phyloP scores from a whole-genome alignment of 2,888 invertebrate species.

The Tridacna gigas region DNA sequence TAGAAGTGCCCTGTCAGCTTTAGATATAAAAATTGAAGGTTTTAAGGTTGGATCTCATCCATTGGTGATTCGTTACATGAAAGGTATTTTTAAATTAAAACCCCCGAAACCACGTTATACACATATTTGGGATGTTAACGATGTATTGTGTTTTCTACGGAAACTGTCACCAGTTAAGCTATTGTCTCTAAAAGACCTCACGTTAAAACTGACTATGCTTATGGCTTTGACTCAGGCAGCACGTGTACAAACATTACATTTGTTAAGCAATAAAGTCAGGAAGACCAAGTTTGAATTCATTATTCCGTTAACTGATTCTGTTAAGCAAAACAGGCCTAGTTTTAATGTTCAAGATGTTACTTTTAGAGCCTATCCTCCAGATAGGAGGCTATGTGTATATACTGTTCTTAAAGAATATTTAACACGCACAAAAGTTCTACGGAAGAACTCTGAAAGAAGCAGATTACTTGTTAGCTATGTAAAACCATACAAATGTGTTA shows the following conservation, averaged over 20 bases:
- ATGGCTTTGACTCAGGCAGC: slow-evolving; percentile 47
- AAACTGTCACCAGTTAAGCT: slow-evolving; percentile 36
- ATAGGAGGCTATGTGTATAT: slow-evolving; percentile 44
- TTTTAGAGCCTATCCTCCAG: slow-evolving; percentile 45
- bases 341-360: slow-evolving; percentile 16
- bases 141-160: slow-evolving; percentile 13
- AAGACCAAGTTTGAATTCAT: slow-evolving; percentile 30
- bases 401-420: slow-evolving; percentile 49
- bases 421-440: slow-evolving; percentile 26
- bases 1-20: slow-evolving; percentile 21
- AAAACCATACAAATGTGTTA: slow-evolving; percentile 52
- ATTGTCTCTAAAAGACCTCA: slow-evolving; percentile 35
- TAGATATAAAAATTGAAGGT: slow-evolving; percentile 33
- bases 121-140: slow-evolving; percentile 36
- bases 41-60: slow-evolving; percentile 36
- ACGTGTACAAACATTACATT: slow-evolving; percentile 43
- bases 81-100: slow-evolving; percentile 40
- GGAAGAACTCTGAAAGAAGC: slow-evolving; percentile 19
- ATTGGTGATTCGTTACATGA: slow-evolving; percentile 30
- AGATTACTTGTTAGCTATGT: slow-evolving; percentile 53
- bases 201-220: slow-evolving; percentile 50
- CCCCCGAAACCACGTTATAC: slow-evolving; percentile 37
- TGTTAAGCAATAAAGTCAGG: slow-evolving; percentile 20
- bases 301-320: slow-evolving; percentile 25
- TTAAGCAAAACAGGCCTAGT: slow-evolving; percentile 40